These are phyloP conservation scores for Nomada ferruginata DNA, from an alignment of 2,888 invertebrate species.

Conservation along the genomic window DNA sequence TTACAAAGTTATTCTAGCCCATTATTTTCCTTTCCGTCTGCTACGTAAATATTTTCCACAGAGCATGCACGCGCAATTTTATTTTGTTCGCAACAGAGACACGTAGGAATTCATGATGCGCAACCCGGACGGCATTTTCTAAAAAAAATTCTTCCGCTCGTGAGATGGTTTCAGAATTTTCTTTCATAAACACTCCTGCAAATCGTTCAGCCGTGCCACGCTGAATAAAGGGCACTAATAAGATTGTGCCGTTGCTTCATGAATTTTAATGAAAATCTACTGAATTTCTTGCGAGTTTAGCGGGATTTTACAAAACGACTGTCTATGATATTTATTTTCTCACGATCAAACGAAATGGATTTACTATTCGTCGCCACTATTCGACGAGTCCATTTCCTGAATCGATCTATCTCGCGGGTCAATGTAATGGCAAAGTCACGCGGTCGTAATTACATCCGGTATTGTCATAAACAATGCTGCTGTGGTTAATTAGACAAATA, in stretches of 20 bases:
- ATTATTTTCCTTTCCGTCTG: background rate
- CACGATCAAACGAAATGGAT: constrained; percentile 3
- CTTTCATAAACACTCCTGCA: too few species aligned
- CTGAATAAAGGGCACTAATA: constrained; percentile 23
- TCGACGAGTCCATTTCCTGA: constrained; percentile 13
- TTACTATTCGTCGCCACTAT: background rate
- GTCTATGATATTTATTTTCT: too few species aligned
- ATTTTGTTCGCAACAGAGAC: too few species aligned
- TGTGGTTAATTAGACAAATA: constrained; percentile 69
- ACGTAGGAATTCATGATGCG: too few species aligned
- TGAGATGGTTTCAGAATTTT: too few species aligned
- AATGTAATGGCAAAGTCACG: constrained; percentile 38
- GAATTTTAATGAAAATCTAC: background rate
- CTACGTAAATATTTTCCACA: background rate
- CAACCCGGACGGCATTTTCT: too few species aligned
- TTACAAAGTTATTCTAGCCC: constrained; percentile 18
- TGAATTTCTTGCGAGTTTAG: background rate
- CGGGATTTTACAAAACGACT: background rate
- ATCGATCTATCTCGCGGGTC: constrained; percentile 31
- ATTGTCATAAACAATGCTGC: constrained; percentile 57
- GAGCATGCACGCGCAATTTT: too few species aligned
- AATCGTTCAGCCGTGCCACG: too few species aligned
- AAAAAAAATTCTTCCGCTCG: too few species aligned
- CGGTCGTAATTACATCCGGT: constrained; percentile 46
- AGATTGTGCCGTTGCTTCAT: background rate